These are phyloP conservation scores for Trilocha varians DNA, from an alignment of 2,888 invertebrate genomes.

Conservation along the genomic window DNA sequence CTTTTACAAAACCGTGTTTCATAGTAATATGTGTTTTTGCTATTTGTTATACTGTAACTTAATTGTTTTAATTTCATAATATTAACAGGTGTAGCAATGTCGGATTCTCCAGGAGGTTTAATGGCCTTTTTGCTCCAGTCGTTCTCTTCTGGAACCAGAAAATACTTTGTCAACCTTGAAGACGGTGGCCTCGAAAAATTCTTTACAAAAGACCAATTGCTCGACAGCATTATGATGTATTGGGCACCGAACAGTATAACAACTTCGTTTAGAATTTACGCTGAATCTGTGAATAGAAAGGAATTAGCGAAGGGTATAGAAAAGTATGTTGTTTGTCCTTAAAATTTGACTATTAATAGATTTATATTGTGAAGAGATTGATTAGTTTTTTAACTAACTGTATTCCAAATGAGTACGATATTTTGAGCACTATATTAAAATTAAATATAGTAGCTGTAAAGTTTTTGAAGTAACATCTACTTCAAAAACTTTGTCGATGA, in stretches of 20 bases:
- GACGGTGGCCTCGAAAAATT: constrained; percentile 77
- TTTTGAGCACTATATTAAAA: no score
- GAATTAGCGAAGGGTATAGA: constrained; percentile 26
- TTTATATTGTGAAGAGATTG: no score
- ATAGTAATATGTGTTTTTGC: no score
- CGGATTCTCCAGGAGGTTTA: constrained; percentile 82
- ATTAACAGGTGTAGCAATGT: constrained; percentile 73
- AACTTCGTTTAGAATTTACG: constrained; percentile 74
- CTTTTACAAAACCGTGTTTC: no score
- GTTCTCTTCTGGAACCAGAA: constrained; percentile 79
- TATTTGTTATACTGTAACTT: neutral
- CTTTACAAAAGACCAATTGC: constrained; percentile 75
- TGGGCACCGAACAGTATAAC: constrained; percentile 81
- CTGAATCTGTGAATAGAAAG: constrained; percentile 60
- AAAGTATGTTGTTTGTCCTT: no score
- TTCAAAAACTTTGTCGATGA: no score
- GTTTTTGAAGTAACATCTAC: no score
- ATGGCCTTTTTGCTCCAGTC: constrained; percentile 86
- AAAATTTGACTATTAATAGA: no score
- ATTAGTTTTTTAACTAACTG: no score
- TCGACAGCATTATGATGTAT: constrained; percentile 77
- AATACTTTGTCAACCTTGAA: constrained; percentile 8
- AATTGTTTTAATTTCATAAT: no score
- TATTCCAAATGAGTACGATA: no score
- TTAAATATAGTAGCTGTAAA: no score